Conservation (phyloP, 2,888 invertebrate species). For the Drosophila incognita region DNA sequence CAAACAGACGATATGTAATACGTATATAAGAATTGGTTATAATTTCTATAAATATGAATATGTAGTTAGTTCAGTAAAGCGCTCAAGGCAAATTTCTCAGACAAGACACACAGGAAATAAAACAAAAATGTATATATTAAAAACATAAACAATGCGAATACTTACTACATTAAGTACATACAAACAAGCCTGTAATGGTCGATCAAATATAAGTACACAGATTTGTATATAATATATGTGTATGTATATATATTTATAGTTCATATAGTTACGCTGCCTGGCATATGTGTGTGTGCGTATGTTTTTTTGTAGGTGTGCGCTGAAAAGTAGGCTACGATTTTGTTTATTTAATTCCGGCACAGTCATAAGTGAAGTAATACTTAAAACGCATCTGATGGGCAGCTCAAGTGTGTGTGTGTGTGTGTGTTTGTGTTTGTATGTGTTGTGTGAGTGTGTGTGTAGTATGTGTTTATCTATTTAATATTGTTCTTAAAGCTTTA, state of each 20-base stretch:
- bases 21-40: constrained; percentile 20
- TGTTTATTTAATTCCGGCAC: constrained; percentile 30
- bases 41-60: constrained; percentile 12
- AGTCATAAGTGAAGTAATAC: constrained; percentile 38
- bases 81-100: constrained; percentile 19
- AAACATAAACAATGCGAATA: constrained; percentile 58
- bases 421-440: neutral
- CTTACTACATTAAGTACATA: constrained; percentile 80
- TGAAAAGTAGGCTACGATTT: constrained; percentile 30
- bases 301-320: constrained; percentile 17
- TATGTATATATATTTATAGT: constrained; percentile 24
- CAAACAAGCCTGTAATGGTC: constrained; percentile 82
- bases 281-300: constrained; percentile 19
- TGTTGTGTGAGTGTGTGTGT: constrained; percentile 18
- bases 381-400: constrained; percentile 32
- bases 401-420: constrained; percentile 6
- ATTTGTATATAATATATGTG: constrained; percentile 22
- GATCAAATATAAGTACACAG: constrained; percentile 63
- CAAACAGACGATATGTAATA: constrained; percentile 51
- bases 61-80: constrained; percentile 42
- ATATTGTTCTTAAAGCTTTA: constrained; percentile 41
- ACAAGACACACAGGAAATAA: constrained; percentile 28
- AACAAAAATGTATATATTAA: neutral
- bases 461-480: constrained; percentile 20
- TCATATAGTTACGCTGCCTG: constrained; percentile 29